Evolutionary conservation across 2,113 vertebrate species (phyloP).

Genomic region (Eubucco bourcierii): DNA sequence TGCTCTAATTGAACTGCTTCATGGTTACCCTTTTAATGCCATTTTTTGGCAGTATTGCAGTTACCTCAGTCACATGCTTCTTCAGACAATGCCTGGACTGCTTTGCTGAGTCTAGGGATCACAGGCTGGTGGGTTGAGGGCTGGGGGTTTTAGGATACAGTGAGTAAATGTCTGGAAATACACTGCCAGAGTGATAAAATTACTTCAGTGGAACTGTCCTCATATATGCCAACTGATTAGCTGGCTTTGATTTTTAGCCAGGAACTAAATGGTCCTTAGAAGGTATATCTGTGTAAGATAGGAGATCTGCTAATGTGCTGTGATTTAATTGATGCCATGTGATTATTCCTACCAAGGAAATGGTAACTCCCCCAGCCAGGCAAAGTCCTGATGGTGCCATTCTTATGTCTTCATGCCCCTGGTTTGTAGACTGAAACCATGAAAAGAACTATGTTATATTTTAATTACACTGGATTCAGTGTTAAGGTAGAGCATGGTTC

Average conservation of each 20-base stretch:
- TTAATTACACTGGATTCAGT: not conserved
- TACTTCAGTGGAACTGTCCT: not conserved
- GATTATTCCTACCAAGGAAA: not conserved
- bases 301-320: not conserved
- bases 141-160: not conserved
- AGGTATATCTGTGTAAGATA: not conserved
- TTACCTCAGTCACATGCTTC: not conserved
- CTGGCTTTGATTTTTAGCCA: slow-evolving; percentile 26
- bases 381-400: not conserved
- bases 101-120: not conserved
- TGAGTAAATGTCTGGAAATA: not conserved
- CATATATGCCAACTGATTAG: not conserved
- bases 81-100: not conserved
- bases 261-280: slow-evolving; percentile 2
- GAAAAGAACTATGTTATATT: not conserved
- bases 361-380: not conserved
- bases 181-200: not conserved
- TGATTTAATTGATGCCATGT: not conserved
- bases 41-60: not conserved
- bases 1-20: slow-evolving; percentile 7
- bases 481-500: not conserved
- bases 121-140: not conserved
- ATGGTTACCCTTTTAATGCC: not conserved
- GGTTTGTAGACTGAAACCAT: not conserved
- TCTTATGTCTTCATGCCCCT: not conserved